Conservation (phyloP, 2,888 invertebrate species). For the Blera fallax region DNA sequence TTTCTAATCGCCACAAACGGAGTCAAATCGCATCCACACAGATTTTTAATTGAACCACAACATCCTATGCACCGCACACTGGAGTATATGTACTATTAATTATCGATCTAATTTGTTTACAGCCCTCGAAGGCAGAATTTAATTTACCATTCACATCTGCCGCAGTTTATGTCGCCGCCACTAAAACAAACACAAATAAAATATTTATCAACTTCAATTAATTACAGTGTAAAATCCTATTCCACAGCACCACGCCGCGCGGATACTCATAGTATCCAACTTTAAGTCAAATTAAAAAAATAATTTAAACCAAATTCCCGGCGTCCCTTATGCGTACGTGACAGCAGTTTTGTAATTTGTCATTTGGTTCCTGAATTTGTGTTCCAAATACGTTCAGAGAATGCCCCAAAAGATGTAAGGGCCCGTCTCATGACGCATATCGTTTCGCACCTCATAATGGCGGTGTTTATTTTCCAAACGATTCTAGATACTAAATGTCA, state of each 20-base stretch:
- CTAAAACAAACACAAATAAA: conserved; percentile 49
- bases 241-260: neutral
- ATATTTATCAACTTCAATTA: conserved; percentile 68
- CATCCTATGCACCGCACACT: neutral
- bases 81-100: conserved; percentile 44
- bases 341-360: conserved; percentile 33
- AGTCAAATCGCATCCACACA: conserved; percentile 11
- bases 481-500: conserved; percentile 61
- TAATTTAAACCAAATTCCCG: conserved; percentile 24
- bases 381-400: neutral
- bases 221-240: conserved; percentile 49
- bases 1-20: conserved; percentile 33
- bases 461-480: conserved; percentile 67
- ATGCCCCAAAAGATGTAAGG: neutral
- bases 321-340: neutral
- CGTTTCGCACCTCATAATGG: conserved; percentile 66
- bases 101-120: conserved; percentile 68
- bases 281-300: conserved; percentile 57
- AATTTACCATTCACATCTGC: conserved; percentile 49
- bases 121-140: conserved; percentile 43
- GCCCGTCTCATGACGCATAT: conserved; percentile 21
- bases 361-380: conserved; percentile 16
- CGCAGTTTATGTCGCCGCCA: neutral
- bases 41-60: conserved; percentile 36
- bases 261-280: too few species aligned